These are phyloP conservation scores for Branchinecta sandiegonensis DNA, from an alignment of 2,888 invertebrate species.

Conservation along the genomic window DNA sequence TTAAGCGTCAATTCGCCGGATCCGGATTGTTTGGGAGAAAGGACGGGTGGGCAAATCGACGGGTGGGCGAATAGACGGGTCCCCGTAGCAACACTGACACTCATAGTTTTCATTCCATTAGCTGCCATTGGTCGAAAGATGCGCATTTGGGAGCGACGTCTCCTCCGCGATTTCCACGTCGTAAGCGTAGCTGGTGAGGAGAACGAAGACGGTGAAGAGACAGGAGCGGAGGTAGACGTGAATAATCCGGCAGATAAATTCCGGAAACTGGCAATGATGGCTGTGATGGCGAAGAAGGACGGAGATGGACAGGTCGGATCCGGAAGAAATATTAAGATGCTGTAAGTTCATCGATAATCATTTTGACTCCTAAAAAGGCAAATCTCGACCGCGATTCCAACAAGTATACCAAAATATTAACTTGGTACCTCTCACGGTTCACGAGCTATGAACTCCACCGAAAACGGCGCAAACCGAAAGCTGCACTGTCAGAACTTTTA, in stretches of 20 bases:
- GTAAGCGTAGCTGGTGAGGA: constrained; percentile 52
- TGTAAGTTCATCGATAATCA: constrained; percentile 16
- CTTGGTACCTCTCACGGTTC: too few relatives aligned
- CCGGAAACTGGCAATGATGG: constrained; percentile 56
- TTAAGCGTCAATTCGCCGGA: too few relatives aligned
- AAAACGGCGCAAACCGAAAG: too few relatives aligned
- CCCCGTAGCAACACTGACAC: too few relatives aligned
- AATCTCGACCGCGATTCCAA: too few relatives aligned
- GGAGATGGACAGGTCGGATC: neutral
- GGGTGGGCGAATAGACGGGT: too few relatives aligned
- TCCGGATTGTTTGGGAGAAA: too few relatives aligned
- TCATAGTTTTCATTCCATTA: constrained; percentile 31
- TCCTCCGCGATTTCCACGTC: constrained; percentile 78
- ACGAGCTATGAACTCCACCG: too few relatives aligned
- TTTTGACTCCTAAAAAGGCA: too few relatives aligned
- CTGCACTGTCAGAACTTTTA: too few relatives aligned
- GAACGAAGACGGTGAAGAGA: constrained; percentile 25
- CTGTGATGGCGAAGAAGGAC: constrained; percentile 36
- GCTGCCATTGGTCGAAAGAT: constrained; percentile 57
- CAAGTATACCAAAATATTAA: too few relatives aligned
- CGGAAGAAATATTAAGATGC: constrained; percentile 16
- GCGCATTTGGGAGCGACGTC: constrained; percentile 68
- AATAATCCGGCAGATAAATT: constrained; percentile 43
- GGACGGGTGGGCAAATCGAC: too few relatives aligned
- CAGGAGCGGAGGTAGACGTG: constrained; percentile 16